Percentiles rank a stretch among this genome's conserved stretches.
Conservation (phyloP, 2,888 invertebrate genomes). For the Oscheius sp. region DNA sequence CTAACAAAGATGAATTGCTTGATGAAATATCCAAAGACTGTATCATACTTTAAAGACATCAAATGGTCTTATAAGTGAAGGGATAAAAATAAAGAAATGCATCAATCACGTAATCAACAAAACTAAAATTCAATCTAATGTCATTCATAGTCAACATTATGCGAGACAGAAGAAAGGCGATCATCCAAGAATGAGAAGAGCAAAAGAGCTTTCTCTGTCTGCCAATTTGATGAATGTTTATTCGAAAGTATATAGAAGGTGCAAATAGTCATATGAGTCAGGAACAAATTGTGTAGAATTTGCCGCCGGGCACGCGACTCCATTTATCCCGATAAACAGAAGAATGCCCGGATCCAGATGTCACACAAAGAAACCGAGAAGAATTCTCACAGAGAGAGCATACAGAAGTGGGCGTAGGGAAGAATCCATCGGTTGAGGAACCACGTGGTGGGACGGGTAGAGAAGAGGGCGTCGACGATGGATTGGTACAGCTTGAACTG, state of each 20-base stretch:
- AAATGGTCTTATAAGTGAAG: no score
- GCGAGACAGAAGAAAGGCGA: neutral
- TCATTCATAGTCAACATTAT: neutral
- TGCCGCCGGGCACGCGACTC: slow-evolving; percentile 6
- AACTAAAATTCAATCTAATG: no score
- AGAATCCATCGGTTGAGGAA: slow-evolving; percentile 62
- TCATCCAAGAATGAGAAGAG: neutral
- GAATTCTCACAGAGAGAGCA: slow-evolving; percentile 59
- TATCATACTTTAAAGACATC: no score
- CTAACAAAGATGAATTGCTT: no score
- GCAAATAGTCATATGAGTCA: slow-evolving; percentile 10
- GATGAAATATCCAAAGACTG: no score
- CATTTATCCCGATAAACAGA: slow-evolving; percentile 31
- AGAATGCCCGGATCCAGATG: slow-evolving; percentile 22
- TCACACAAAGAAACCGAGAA: neutral
- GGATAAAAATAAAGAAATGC: no score
- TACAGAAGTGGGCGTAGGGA: slow-evolving; percentile 69
- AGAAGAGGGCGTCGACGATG: slow-evolving; percentile 60
- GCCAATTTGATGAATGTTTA: neutral
- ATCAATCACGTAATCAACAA: no score
- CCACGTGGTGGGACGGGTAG: slow-evolving; percentile 44
- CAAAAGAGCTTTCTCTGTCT: neutral
- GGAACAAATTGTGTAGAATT: slow-evolving; percentile 21
- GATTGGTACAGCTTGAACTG: slow-evolving; percentile 64
- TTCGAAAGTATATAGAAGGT: neutral